phyloP scores from a whole-genome alignment of 2,797 vertebrate species.

The Acrocephalus scirpaceus region DNA sequence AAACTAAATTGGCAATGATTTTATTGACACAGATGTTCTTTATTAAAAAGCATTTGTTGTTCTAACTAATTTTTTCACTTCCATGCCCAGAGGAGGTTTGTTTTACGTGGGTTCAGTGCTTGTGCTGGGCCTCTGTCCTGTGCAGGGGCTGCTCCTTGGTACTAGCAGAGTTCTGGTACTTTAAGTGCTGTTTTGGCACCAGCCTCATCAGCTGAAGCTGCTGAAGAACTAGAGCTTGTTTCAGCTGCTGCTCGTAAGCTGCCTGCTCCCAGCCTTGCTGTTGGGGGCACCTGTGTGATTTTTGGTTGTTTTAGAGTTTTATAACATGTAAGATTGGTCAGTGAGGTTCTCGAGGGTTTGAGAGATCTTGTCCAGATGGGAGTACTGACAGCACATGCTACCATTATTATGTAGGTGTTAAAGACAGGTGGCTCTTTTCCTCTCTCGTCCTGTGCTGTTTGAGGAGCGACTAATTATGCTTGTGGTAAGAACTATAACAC shows the following conservation, averaged over 20 bases:
- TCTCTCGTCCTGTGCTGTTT: not conserved
- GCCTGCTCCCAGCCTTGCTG: not conserved
- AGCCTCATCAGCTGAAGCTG: not conserved
- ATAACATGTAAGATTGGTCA: not conserved
- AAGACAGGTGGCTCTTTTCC: not conserved
- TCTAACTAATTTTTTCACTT: not conserved
- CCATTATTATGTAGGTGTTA: not conserved
- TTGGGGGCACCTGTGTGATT: not conserved
- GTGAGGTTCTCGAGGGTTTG: not conserved
- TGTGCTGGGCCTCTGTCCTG: not conserved
- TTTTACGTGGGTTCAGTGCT: not conserved
- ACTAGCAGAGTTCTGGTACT: not conserved
- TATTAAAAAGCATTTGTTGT: not conserved
- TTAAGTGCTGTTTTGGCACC: accelerated
- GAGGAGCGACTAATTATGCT: not conserved
- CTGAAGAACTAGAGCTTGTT: not conserved
- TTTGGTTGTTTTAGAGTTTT: not conserved
- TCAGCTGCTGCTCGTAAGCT: not conserved
- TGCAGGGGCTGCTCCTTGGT: not conserved
- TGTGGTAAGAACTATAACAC: not conserved
- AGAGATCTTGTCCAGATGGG: not conserved
- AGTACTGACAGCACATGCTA: not conserved
- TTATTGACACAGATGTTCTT: not conserved
- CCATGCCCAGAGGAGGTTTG: not conserved
- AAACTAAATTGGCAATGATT: accelerated